Evolutionary conservation across 2,113 vertebrate genomes (phyloP), one percentile per base, ranked within the genome.

Genomic region (Ancistrus triradiatus): DNA sequence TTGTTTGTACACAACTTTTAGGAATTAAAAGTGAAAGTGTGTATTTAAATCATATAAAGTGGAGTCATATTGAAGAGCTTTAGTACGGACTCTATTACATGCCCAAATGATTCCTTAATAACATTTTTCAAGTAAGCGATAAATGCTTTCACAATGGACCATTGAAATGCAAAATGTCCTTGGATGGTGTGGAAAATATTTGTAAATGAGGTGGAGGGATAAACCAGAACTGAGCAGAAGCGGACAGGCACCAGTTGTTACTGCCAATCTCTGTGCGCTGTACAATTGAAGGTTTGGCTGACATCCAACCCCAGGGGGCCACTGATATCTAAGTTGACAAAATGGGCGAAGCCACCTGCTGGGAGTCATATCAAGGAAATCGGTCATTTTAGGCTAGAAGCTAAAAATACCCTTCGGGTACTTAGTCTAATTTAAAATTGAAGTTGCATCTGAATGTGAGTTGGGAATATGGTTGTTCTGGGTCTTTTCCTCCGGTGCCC

Each of bases 401-500:
- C 48, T 68, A 73, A 70, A 70, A 68, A 55, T 68, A 68, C 48
- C 17, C 24, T 19, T 14, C 56, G 2, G 17, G 2, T 6, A 59
- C 33, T 63, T 47, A 7, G 10, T 43, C 38, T 6, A n/a, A n/a
- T 44, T n/a, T n/a, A n/a, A n/a, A 13, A 33, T 17, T 61, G n/a
- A 6, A 2, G 14, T 18, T 69, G 33, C 24, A 8, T 65, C 22
- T 9, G 14, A n/a, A 4, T 13, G 18, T 46, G 17, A 9, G 17
- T 47, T 46, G 14, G 17, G 7, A 61, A 55, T 37, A n/a, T 33
- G 17, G 24, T 40, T 62, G 17, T 31, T 64, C 4, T 73, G 8
- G 65, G 44, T 50, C 49, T 72, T 62, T 18, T 82, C 44, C 28
- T 50, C 84, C 98, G 94, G 91, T 92, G 95, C 94, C 90, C 93